Evolutionary conservation across 2,888 invertebrate species (phyloP).

Genomic region (Tetropium fuscum): DNA sequence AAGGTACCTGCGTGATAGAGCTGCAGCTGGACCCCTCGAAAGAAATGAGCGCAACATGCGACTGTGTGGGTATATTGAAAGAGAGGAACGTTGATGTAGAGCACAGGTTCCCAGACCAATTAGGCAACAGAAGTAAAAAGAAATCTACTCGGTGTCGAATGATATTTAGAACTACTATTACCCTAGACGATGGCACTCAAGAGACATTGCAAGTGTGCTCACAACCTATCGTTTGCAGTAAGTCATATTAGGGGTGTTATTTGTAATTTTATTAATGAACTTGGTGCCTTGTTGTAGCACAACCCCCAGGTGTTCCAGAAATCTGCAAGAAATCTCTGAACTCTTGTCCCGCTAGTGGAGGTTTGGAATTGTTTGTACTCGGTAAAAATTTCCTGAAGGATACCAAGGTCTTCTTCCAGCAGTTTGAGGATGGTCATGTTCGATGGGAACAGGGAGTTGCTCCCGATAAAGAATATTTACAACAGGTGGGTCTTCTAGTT

Average conservation of each 20-base stretch:
- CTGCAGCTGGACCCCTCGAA: slow-evolving; percentile 89
- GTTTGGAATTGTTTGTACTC: slow-evolving; percentile 86
- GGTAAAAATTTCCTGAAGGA: slow-evolving; percentile 95
- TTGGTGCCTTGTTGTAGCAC: slow-evolving; percentile 71
- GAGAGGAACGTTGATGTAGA: slow-evolving; percentile 97
- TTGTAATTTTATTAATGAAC: neutral
- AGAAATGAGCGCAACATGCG: slow-evolving; percentile 93
- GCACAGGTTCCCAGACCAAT: slow-evolving; percentile 87
- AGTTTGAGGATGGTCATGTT: slow-evolving; percentile 69
- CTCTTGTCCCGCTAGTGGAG: slow-evolving; percentile 83
- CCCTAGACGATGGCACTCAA: slow-evolving; percentile 79
- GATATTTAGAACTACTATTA: slow-evolving; percentile 90
- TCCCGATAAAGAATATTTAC: slow-evolving; percentile 90
- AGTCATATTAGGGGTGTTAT: no score
- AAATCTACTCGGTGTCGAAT: slow-evolving; percentile 95
- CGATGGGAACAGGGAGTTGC: slow-evolving; percentile 86
- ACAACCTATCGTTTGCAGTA: slow-evolving; percentile 93
- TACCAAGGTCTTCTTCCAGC: slow-evolving; percentile 84
- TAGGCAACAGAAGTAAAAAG: slow-evolving; percentile 86
- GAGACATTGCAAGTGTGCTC: slow-evolving; percentile 92
- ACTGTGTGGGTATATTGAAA: slow-evolving; percentile 97
- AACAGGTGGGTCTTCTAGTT: slow-evolving; percentile 72
- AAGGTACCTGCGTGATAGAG: slow-evolving; percentile 95
- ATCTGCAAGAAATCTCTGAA: slow-evolving; percentile 90
- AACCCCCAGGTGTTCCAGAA: slow-evolving; percentile 93